Conservation (phyloP, 2,797 vertebrate genomes). For the Pterois miles region DNA sequence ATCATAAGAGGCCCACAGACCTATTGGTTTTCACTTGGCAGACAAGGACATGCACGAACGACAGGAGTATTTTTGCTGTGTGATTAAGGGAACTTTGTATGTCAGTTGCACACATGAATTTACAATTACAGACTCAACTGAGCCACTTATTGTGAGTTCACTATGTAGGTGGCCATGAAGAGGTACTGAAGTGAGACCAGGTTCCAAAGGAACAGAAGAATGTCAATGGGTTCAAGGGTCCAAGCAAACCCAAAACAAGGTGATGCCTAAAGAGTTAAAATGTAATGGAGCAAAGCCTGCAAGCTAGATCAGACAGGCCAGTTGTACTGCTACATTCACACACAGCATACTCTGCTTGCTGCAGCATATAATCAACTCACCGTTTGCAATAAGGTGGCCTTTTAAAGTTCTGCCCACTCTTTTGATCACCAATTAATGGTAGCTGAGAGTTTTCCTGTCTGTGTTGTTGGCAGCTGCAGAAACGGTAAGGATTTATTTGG, state of each 20-base stretch:
- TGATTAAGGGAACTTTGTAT: not conserved
- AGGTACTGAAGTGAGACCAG: conserved; percentile 10
- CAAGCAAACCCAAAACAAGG: conserved; percentile 21
- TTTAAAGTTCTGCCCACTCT: not conserved
- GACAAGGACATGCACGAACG: not conserved
- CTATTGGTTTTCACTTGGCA: conserved; percentile 20
- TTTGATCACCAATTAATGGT: not conserved
- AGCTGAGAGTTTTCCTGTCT: not conserved
- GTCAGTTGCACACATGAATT: not conserved
- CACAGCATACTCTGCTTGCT: not conserved
- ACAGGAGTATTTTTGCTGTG: not conserved
- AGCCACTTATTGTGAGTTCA: too few relatives aligned
- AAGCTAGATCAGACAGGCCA: not conserved
- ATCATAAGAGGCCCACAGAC: conserved; percentile 6
- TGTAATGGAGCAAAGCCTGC: not conserved
- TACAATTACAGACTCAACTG: not conserved
- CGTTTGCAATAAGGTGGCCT: not conserved
- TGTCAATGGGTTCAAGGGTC: conserved; percentile 31
- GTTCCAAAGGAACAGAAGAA: conserved; percentile 26
- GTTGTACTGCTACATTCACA: not conserved
- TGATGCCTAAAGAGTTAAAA: not conserved
- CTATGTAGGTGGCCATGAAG: conserved; percentile 21
- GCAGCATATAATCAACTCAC: not conserved
- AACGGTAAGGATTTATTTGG: not conserved
- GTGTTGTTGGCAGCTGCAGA: conserved; percentile 1